Evolutionary conservation across 2,888 invertebrate genomes (phyloP).

Genomic region (Lycophotia porphyrea): DNA sequence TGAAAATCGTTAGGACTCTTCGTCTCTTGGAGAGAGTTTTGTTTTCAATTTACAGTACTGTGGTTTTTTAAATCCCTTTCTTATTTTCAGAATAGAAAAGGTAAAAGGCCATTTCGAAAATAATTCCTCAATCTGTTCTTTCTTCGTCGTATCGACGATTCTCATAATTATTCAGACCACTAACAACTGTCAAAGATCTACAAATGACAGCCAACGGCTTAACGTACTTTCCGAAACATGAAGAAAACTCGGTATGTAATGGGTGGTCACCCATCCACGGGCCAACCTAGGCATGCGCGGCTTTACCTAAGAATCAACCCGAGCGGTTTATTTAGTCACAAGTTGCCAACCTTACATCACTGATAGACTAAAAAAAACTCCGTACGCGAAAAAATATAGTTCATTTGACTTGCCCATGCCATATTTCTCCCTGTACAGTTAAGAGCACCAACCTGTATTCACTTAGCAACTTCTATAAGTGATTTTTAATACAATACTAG

Average conservation of each 20-base stretch:
- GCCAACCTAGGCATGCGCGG: background rate
- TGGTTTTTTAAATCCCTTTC: background rate
- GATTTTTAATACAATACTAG: background rate
- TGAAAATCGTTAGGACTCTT: constrained; percentile 9
- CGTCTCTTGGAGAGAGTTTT: background rate
- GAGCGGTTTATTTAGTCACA: background rate
- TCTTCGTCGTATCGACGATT: background rate
- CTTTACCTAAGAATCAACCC: background rate
- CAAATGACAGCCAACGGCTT: background rate
- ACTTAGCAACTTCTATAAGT: background rate
- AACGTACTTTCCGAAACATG: background rate
- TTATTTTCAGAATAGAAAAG: background rate
- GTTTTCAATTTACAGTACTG: constrained; percentile 6
- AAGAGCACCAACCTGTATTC: background rate
- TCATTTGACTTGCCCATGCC: constrained; percentile 15
- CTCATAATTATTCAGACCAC: background rate
- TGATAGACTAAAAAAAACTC: constrained; percentile 8
- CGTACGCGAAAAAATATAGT: constrained; percentile 18
- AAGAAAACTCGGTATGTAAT: background rate
- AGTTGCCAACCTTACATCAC: background rate
- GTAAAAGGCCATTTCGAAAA: background rate
- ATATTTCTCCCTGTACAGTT: constrained; percentile 21
- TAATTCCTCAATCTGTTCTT: background rate
- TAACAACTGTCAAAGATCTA: background rate
- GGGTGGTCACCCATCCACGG: background rate